A percentile compares a stretch with the other conserved stretches of the same genome.
These are phyloP conservation scores for Tachypleus tridentatus DNA, from an alignment of 1,140 invertebrate species.

Conservation along the genomic window DNA sequence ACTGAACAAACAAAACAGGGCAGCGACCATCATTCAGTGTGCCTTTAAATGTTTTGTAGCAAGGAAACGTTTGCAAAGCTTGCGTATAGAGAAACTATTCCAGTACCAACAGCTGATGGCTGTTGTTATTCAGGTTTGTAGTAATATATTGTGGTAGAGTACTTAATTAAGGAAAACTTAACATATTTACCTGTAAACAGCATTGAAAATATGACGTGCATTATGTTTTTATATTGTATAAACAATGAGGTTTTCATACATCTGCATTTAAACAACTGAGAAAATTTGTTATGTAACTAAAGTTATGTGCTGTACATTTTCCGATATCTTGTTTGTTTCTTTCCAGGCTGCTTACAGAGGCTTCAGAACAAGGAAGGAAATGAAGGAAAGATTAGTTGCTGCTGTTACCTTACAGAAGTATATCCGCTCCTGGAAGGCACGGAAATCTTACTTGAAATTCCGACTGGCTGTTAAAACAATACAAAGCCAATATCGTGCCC, in stretches of 20 bases:
- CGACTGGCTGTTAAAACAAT: too few species aligned
- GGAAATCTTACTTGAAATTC: not conserved
- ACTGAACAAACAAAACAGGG: conserved; percentile 1
- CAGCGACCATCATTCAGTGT: conserved; percentile 9
- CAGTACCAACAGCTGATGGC: conserved; percentile 6
- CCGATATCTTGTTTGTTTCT: too few species aligned
- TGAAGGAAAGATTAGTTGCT: not conserved
- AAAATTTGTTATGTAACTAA: conserved; percentile 1
- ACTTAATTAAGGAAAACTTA: too few species aligned
- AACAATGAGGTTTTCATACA: too few species aligned
- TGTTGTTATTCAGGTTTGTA: conserved; percentile 11
- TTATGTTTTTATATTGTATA: too few species aligned
- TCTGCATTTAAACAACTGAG: not conserved
- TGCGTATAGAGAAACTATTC: conserved; percentile 1
- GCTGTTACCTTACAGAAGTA: not conserved
- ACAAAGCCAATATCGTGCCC: too few species aligned
- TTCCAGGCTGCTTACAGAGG: not conserved
- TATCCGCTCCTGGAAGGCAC: not conserved
- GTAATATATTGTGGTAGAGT: too few species aligned
- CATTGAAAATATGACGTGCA: too few species aligned
- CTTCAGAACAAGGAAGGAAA: not conserved
- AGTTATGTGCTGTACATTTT: too few species aligned
- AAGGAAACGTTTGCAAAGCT: not conserved
- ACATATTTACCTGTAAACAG: too few species aligned
- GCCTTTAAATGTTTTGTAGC: not conserved